Percentiles rank a stretch among this genome's conserved stretches.
phyloP scores from a whole-genome alignment of 64 coral and sea anemone species.

The Dendrophyllia cribrosa region DNA sequence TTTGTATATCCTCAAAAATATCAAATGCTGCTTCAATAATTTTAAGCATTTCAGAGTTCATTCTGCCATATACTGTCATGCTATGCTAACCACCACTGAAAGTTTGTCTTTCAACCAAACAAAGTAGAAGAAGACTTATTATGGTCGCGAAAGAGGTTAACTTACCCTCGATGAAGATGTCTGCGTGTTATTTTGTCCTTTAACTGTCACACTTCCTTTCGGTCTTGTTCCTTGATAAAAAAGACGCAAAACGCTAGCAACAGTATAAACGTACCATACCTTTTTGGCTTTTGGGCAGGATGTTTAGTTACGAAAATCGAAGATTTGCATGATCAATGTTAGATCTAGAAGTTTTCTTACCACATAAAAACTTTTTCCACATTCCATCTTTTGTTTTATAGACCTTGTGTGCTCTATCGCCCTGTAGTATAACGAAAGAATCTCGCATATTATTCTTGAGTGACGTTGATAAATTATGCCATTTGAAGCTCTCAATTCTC shows the following conservation, averaged over 20 bases:
- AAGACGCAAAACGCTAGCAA: background rate
- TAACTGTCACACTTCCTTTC: background rate
- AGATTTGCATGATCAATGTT: background rate
- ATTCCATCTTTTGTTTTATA: slow-evolving; percentile 23
- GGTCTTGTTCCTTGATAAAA: background rate
- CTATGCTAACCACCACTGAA: no score
- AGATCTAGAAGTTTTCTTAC: background rate
- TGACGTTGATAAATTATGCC: background rate
- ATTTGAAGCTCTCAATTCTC: background rate
- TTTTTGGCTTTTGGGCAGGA: no score
- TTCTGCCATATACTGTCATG: no score
- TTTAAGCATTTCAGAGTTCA: no score
- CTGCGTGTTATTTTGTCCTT: background rate
- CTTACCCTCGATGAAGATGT: background rate
- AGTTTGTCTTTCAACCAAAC: no score
- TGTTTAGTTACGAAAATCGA: background rate
- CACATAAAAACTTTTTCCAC: slow-evolving; percentile 23
- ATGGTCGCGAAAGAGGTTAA: no score
- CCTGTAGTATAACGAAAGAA: background rate
- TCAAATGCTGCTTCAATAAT: no score
- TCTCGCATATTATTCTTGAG: background rate
- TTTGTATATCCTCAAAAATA: no score
- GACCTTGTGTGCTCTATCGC: slow-evolving; percentile 17
- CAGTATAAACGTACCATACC: no score
- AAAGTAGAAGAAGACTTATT: no score